Evolutionary conservation across 2,113 vertebrate genomes (phyloP), one percentile per base, ranked within the genome.

Genomic region (Probosciger aterrimus): DNA sequence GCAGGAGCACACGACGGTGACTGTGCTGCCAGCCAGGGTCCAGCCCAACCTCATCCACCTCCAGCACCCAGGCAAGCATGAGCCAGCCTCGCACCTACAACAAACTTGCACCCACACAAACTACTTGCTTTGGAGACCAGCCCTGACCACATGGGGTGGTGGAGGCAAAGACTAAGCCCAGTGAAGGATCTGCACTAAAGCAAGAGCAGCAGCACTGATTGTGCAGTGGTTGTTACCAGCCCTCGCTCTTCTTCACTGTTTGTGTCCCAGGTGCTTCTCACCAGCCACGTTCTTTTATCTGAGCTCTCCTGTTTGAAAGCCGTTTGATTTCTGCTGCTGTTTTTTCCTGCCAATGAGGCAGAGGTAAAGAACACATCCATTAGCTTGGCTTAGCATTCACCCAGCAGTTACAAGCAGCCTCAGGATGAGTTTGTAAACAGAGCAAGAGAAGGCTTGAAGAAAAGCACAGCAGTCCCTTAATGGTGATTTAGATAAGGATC

Each of bases 71-170:
- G 69, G 39, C 52, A 6, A 14, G 52, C 3, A 0, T 0, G 3
- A 81, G 31, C 41, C 27, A 3, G 2, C 15, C 70, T 18, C 17
- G 1, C 4, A 3, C 57, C 43, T 5, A 25, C 25, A 7, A 6
- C 11, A 6, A 35, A 30, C 43, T 8, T 3, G 3, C n/a, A 8
- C 15, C 4, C 3, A 37, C 30, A 59, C 10, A 2, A 1, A 1
- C 30, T 4, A 0, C 39, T 41, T 23, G 13, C 79, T 35, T 5
- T 37, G 30, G 44, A 74, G 33, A 25, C 35, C 8, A 2, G 3
- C 30, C 20, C n/a, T 18, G 39, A 63, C n/a, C 37, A 6, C 4
- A 15, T 23, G 25, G 7, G 4, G 19, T 1, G 10, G 31, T 0
- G 22, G 39, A 33, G 30, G 10, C n/a, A 59, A 62, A 49, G 43